phyloP scores from a whole-genome alignment of 1,140 invertebrate species.

The Dinoponera quadriceps region DNA sequence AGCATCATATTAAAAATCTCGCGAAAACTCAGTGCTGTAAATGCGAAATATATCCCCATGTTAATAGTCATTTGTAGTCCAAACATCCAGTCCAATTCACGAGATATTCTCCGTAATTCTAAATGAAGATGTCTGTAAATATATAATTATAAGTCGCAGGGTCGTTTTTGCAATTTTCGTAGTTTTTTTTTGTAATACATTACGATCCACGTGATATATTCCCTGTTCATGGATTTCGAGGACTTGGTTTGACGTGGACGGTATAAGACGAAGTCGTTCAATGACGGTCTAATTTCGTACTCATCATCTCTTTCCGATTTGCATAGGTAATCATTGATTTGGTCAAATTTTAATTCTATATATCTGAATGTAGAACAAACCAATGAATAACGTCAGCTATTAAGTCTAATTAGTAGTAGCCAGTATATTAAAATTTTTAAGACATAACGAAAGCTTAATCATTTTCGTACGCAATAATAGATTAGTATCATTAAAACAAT shows the following conservation, averaged over 20 bases:
- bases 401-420: too few relatives aligned
- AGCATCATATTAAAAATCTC: not conserved
- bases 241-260: not conserved
- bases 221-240: not conserved
- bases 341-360: constrained; percentile 27
- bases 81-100: constrained; percentile 17
- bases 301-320: not conserved
- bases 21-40: not conserved
- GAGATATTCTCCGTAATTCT: too few relatives aligned
- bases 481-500: too few relatives aligned
- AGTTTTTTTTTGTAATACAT: constrained; percentile 8
- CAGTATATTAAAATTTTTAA: not conserved
- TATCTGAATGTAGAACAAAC: not conserved
- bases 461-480: not conserved
- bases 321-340: not conserved
- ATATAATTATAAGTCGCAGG: not conserved
- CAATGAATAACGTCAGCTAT: not conserved
- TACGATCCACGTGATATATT: constrained; percentile 26
- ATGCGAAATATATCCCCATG: constrained; percentile 27
- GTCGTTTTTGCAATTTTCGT: not conserved
- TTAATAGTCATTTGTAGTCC: constrained; percentile 35
- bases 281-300: not conserved
- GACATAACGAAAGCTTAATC: not conserved
- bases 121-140: constrained; percentile 38
- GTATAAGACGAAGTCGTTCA: not conserved